These are phyloP conservation scores for Mesorhabditis belari DNA, from an alignment of 2,888 invertebrate genomes.

Conservation along the genomic window DNA sequence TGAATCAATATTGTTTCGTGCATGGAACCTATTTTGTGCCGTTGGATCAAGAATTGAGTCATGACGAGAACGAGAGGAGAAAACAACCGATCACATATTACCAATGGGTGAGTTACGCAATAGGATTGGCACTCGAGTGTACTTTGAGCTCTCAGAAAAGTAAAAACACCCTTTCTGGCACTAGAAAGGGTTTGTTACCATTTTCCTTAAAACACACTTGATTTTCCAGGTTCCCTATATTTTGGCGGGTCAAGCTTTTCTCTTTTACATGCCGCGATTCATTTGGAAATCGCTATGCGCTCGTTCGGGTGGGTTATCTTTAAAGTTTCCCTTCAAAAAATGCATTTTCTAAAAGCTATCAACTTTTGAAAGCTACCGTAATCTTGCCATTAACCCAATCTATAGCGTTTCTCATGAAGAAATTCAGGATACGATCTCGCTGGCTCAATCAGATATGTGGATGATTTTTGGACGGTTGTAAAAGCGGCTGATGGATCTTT, in stretches of 20 bases:
- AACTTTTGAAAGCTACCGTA: no score
- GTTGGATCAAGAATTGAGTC: constrained; percentile 37
- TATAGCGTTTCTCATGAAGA: no score
- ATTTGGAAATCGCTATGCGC: constrained; percentile 45
- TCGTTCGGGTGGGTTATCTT: constrained; percentile 33
- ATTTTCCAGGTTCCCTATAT: constrained; percentile 45
- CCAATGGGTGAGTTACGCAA: constrained; percentile 49
- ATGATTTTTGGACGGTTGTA: constrained; percentile 31
- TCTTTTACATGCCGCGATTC: constrained; percentile 50
- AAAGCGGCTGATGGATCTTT: constrained; percentile 24
- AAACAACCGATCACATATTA: constrained; percentile 45
- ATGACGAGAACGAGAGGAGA: constrained; percentile 34
- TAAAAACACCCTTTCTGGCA: no score
- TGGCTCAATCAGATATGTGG: constrained; percentile 40
- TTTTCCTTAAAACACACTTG: no score
- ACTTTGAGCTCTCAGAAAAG: no score
- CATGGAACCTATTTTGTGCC: constrained; percentile 50
- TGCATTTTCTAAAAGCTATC: no score
- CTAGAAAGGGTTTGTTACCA: no score
- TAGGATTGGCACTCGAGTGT: no score
- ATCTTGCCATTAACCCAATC: no score
- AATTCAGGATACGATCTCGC: constrained; percentile 36
- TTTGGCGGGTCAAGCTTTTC: constrained; percentile 47
- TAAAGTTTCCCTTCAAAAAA: no score
- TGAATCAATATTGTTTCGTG: constrained; percentile 52